These are phyloP conservation scores for Myocastor coypus DNA, from an alignment of 2,113 vertebrate genomes.

Conservation along the genomic window DNA sequence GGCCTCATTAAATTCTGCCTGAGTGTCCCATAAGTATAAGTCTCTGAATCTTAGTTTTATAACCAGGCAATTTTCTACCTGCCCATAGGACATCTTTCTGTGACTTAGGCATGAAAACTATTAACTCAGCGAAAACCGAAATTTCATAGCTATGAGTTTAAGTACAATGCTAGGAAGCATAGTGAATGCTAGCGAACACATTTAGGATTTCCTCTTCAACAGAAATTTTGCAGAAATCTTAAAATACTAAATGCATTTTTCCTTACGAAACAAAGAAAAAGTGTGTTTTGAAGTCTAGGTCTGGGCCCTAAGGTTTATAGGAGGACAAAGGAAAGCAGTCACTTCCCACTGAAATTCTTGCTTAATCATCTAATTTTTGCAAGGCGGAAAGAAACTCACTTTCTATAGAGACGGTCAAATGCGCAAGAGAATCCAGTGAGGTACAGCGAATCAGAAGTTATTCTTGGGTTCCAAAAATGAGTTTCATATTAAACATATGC, in stretches of 20 bases:
- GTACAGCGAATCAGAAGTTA: constrained; percentile 70
- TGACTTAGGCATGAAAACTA: not conserved
- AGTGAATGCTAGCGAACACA: not conserved
- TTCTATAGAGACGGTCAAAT: constrained; percentile 72
- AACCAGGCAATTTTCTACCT: not conserved
- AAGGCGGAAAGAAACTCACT: constrained; percentile 80
- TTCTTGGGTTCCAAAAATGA: constrained; percentile 76
- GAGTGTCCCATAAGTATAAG: not conserved
- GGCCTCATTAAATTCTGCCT: not conserved
- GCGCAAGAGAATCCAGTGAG: constrained; percentile 75
- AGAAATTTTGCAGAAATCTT: constrained; percentile 56
- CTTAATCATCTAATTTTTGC: constrained; percentile 80
- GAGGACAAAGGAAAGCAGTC: constrained; percentile 76
- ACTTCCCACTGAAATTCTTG: constrained; percentile 81
- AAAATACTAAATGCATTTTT: constrained; percentile 68
- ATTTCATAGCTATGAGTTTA: not conserved
- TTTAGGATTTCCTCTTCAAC: not conserved
- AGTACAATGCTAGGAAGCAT: not conserved
- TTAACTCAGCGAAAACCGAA: constrained; percentile 26
- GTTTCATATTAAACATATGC: constrained; percentile 73
- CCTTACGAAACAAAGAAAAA: constrained; percentile 1
- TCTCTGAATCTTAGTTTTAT: not conserved
- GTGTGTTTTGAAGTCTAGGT: constrained; percentile 54
- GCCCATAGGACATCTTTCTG: not conserved
- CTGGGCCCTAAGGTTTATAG: constrained; percentile 26